Conservation (phyloP, 2,113 vertebrate genomes). For the Mola mola region DNA sequence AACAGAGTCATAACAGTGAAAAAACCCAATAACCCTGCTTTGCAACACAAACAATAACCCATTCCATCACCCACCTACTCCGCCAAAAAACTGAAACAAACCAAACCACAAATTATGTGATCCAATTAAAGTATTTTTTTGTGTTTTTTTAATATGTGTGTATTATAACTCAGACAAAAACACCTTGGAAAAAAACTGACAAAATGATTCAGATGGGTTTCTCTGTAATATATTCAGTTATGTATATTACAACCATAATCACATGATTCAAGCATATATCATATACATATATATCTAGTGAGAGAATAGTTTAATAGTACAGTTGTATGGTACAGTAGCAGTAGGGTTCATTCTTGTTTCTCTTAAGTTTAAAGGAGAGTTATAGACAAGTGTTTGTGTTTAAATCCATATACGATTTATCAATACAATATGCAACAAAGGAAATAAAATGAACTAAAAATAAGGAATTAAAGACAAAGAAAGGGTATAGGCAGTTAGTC, state of each 20-base stretch:
- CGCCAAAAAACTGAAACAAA: slow-evolving; percentile 16
- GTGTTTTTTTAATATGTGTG: slow-evolving; percentile 48
- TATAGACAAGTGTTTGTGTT: slow-evolving; percentile 72
- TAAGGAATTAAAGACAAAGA: slow-evolving; percentile 66
- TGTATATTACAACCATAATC: slow-evolving; percentile 82
- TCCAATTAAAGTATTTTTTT: slow-evolving; percentile 42
- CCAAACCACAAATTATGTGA: slow-evolving; percentile 50
- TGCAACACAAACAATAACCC: background rate
- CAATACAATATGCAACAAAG: slow-evolving; percentile 65
- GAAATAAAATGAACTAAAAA: slow-evolving; percentile 47
- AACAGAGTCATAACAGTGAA: slow-evolving; percentile 14
- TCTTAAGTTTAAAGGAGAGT: slow-evolving; percentile 72
- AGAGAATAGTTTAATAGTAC: slow-evolving; percentile 79
- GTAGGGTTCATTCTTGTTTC: slow-evolving; percentile 73
- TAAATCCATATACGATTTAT: slow-evolving; percentile 70
- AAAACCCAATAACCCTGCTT: slow-evolving; percentile 9
- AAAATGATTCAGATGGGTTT: slow-evolving; percentile 70
- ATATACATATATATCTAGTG: slow-evolving; percentile 83
- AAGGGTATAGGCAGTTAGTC: slow-evolving; percentile 76
- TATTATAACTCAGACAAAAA: slow-evolving; percentile 76
- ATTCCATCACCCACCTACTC: background rate
- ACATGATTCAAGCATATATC: slow-evolving; percentile 84
- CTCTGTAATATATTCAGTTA: slow-evolving; percentile 79
- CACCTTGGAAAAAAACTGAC: slow-evolving; percentile 79
- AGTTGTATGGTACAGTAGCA: slow-evolving; percentile 81